Conservation (phyloP, 1,140 invertebrate species). For the Hycleus cichorii region DNA sequence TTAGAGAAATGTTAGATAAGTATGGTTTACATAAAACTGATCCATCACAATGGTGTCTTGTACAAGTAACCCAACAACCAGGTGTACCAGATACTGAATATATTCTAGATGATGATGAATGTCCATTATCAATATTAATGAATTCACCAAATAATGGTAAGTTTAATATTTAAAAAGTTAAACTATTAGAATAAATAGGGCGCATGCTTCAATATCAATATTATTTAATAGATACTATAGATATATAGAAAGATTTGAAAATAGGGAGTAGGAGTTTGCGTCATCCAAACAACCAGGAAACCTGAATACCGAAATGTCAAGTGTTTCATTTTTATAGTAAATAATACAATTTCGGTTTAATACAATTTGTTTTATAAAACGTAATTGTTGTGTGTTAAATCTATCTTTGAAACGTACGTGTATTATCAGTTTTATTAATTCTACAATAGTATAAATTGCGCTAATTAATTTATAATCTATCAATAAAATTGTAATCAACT, state of each 20-base stretch:
- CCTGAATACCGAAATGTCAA: no score
- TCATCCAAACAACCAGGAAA: no score
- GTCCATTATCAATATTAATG: slow-evolving; percentile 90
- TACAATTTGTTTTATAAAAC: no score
- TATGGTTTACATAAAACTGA: slow-evolving; percentile 88
- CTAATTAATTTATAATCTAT: not conserved
- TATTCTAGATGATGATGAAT: slow-evolving; percentile 94
- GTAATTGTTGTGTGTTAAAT: no score
- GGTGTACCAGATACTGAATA: slow-evolving; percentile 62
- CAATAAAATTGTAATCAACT: not conserved
- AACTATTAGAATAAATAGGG: no score
- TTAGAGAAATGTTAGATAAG: slow-evolving; percentile 94
- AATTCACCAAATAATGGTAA: slow-evolving; percentile 74
- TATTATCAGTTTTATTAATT: not conserved
- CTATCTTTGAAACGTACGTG: not conserved
- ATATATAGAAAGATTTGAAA: no score
- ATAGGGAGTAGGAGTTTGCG: no score
- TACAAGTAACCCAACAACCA: slow-evolving; percentile 67
- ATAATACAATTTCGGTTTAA: no score
- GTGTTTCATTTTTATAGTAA: no score
- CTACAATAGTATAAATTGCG: not conserved
- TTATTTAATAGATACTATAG: not conserved
- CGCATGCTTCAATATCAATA: not conserved
- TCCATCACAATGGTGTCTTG: slow-evolving; percentile 85
- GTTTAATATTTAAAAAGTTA: slow-evolving; percentile 9